phyloP scores from a whole-genome alignment of 2,888 invertebrate genomes.

The Tricholauxania praeusta region DNA sequence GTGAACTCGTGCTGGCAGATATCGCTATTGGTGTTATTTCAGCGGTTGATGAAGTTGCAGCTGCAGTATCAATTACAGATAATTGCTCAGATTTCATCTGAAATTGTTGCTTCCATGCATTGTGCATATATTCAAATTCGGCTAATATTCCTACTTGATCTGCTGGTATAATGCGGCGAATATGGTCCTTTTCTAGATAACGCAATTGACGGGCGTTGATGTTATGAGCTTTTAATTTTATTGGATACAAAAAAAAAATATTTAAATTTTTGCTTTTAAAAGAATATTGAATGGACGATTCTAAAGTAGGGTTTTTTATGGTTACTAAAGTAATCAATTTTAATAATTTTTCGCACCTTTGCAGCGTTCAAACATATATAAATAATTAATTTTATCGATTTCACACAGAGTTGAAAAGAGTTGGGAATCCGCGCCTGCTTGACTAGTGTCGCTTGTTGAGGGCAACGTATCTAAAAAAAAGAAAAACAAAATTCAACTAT shows the following conservation, averaged over 20 bases:
- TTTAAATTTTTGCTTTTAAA: neutral
- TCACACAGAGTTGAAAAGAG: conserved; percentile 32
- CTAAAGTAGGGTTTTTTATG: neutral
- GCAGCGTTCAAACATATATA: conserved; percentile 28
- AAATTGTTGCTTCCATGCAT: conserved; percentile 5
- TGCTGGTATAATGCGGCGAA: conserved; percentile 29
- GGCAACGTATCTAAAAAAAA: no score
- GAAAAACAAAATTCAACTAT: no score
- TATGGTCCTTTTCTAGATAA: conserved; percentile 30
- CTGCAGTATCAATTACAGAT: neutral
- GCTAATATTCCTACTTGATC: conserved; percentile 29
- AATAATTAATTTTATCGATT: conserved; percentile 30
- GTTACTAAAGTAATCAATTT: neutral
- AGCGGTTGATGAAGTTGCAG: conserved; percentile 3
- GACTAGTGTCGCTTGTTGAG: neutral
- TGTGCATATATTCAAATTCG: conserved; percentile 27
- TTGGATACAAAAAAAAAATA: neutral
- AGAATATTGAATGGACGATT: neutral
- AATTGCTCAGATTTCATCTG: neutral
- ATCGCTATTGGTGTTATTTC: neutral
- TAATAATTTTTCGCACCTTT: conserved; percentile 11
- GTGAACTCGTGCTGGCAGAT: no score
- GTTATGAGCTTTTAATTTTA: conserved; percentile 8
- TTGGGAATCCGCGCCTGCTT: conserved; percentile 18
- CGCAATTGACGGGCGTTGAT: conserved; percentile 28